phyloP scores from a whole-genome alignment of 2,113 vertebrate species.

The Donacobius atricapilla region DNA sequence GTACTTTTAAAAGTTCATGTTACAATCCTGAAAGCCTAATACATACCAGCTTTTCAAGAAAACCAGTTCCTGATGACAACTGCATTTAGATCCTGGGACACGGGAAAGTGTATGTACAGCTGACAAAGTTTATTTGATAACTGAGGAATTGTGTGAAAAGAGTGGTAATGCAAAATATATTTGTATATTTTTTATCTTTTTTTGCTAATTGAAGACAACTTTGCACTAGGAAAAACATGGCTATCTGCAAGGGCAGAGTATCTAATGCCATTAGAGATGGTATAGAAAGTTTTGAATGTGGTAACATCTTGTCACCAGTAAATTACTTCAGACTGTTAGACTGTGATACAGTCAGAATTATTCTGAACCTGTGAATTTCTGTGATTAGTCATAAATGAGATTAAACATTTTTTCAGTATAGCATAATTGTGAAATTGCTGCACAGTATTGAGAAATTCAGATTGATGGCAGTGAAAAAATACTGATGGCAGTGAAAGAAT shows the following conservation, averaged over 20 bases:
- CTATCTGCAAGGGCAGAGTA: background rate
- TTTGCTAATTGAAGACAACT: background rate
- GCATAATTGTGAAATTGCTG: background rate
- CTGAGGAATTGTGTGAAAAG: background rate
- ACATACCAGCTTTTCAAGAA: background rate
- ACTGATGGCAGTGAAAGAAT: background rate
- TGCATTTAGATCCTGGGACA: background rate
- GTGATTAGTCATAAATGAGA: background rate
- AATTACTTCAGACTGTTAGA: background rate
- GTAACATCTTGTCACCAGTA: background rate
- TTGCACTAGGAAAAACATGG: background rate
- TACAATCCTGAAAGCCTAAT: background rate
- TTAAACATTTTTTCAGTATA: background rate
- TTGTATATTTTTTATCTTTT: background rate
- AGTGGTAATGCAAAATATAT: background rate
- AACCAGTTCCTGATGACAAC: background rate
- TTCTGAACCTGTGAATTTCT: background rate
- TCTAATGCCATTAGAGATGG: background rate
- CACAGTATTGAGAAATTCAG: background rate
- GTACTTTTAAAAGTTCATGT: background rate
- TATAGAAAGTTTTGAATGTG: background rate
- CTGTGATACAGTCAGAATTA: background rate
- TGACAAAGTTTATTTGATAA: background rate
- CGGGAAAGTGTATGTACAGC: background rate
- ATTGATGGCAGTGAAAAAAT: background rate